Evolutionary conservation across 1,140 invertebrate species (phyloP).

Genomic region (Rhynchophorus ferrugineus): DNA sequence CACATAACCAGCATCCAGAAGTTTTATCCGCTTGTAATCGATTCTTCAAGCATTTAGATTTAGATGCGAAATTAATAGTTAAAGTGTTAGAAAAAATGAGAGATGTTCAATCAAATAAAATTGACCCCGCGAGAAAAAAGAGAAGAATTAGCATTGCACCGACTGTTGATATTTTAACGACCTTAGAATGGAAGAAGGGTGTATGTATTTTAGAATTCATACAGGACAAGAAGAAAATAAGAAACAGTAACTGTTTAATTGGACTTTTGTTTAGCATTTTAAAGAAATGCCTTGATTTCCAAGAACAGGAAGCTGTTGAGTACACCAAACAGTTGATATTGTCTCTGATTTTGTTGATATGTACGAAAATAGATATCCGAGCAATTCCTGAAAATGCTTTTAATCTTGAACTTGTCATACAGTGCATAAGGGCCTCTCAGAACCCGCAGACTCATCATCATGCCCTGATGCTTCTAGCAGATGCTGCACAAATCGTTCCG

Average conservation of each 20-base stretch:
- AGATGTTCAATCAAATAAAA: constrained; percentile 35
- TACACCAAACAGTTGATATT: constrained; percentile 84
- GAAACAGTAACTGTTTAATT: constrained; percentile 57
- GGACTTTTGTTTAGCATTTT: constrained; percentile 74
- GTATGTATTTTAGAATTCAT: constrained; percentile 74
- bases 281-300: constrained; percentile 67
- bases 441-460: constrained; percentile 94
- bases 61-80: constrained; percentile 56
- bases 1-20: constrained; percentile 29
- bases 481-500: constrained; percentile 66
- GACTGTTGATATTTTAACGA: constrained; percentile 52
- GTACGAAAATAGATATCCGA: constrained; percentile 45
- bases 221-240: constrained; percentile 72
- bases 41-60: constrained; percentile 59
- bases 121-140: constrained; percentile 28
- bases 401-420: constrained; percentile 76
- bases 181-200: constrained; percentile 66
- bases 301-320: constrained; percentile 76
- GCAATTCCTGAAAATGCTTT: constrained; percentile 53
- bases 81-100: constrained; percentile 54
- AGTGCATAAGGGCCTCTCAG: constrained; percentile 79
- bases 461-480: constrained; percentile 71
- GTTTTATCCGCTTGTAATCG: constrained; percentile 53
- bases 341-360: constrained; percentile 67
- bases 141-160: constrained; percentile 43